These are phyloP conservation scores for Timema cristinae DNA, from an alignment of 2,888 invertebrate genomes.

Conservation along the genomic window DNA sequence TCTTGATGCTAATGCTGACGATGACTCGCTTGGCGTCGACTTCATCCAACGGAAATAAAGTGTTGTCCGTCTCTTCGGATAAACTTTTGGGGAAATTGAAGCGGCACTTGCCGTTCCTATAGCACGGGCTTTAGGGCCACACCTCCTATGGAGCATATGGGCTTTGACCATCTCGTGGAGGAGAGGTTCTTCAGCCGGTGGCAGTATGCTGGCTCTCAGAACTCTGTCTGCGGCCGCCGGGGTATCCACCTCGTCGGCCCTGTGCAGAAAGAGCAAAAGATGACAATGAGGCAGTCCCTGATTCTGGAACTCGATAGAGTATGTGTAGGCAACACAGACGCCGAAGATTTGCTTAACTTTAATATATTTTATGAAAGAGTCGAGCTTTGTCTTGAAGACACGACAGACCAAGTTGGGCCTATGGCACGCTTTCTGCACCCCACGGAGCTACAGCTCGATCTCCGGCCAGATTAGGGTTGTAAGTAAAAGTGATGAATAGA, in stretches of 20 bases:
- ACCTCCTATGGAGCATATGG: no score
- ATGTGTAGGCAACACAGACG: slow-evolving; percentile 24
- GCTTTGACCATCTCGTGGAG: no score
- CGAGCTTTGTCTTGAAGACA: no score
- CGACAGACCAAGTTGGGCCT: background rate
- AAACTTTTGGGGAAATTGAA: slow-evolving; percentile 32
- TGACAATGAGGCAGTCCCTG: slow-evolving; percentile 36
- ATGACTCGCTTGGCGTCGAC: no score
- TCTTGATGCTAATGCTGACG: no score
- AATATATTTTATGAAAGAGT: no score
- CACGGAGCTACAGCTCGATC: background rate
- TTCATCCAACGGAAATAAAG: no score
- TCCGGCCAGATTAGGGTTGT: slow-evolving; percentile 13
- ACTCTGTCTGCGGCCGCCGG: no score
- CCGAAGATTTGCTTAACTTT: slow-evolving; percentile 30
- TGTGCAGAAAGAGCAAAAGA: slow-evolving; percentile 33
- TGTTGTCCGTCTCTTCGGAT: no score
- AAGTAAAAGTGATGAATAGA: slow-evolving; percentile 10
- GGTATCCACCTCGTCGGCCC: no score
- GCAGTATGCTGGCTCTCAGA: no score
- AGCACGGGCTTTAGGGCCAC: slow-evolving; percentile 26
- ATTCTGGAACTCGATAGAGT: slow-evolving; percentile 40
- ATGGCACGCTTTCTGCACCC: background rate
- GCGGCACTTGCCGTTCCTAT: background rate
- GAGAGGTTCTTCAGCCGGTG: no score